These are phyloP conservation scores for Chlorodrepanis virens DNA, from an alignment of 2,113 vertebrate genomes.

Conservation along the genomic window DNA sequence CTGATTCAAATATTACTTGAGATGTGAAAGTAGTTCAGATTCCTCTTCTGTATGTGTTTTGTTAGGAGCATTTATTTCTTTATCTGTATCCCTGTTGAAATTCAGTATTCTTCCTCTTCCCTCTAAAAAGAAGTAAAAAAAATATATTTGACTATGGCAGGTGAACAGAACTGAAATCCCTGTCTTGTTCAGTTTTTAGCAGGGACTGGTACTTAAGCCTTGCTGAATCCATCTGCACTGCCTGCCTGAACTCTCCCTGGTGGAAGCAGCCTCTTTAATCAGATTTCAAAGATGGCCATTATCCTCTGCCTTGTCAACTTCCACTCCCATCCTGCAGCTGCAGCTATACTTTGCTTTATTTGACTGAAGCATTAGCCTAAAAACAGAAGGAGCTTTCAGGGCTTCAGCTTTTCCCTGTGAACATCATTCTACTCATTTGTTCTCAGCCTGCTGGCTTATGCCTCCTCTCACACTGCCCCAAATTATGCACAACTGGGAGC, in stretches of 20 bases:
- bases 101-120: background rate
- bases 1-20: background rate
- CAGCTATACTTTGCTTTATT: background rate
- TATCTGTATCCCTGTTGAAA: background rate
- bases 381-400: background rate
- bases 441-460: background rate
- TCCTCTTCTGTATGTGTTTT: background rate
- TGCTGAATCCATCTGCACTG: background rate
- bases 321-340: constrained; percentile 2
- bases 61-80: background rate
- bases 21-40: background rate
- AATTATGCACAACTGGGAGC: background rate
- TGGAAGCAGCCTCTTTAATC: background rate
- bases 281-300: background rate
- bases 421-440: background rate
- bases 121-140: background rate
- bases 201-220: background rate
- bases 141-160: background rate
- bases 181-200: background rate
- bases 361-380: background rate
- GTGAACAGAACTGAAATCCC: background rate
- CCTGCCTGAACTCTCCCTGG: background rate
- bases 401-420: background rate
- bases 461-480: accelerated
- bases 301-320: background rate